Evolutionary conservation across 2,113 vertebrate species (phyloP).

Genomic region (Mustela lutreola): DNA sequence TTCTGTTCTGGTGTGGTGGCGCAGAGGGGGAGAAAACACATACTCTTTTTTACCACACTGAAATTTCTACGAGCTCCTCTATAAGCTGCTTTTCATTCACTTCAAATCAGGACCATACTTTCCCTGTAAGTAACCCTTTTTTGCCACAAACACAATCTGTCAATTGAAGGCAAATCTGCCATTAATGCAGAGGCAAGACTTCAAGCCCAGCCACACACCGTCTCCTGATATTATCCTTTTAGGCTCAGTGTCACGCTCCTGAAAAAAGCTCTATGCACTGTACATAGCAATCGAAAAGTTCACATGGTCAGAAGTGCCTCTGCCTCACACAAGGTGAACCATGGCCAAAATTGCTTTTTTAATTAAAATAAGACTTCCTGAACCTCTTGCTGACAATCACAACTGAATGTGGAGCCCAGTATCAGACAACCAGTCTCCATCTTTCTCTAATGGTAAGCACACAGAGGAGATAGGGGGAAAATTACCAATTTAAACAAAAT

Average conservation of each 20-base stretch:
- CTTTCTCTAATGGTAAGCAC: slow-evolving; percentile 42
- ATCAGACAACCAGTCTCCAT: slow-evolving; percentile 26
- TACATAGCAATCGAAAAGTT: slow-evolving; percentile 8
- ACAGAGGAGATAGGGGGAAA: background rate
- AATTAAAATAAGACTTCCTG: slow-evolving; percentile 68
- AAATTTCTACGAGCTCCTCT: background rate
- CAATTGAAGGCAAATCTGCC: background rate
- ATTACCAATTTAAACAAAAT: slow-evolving; percentile 80
- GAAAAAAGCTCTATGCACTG: background rate
- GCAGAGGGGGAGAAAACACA: background rate
- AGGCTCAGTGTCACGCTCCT: background rate
- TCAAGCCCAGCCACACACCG: background rate
- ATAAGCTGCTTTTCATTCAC: slow-evolving; percentile 7
- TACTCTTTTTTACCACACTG: background rate
- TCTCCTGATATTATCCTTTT: background rate
- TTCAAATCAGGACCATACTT: background rate
- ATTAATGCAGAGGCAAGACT: background rate
- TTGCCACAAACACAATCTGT: background rate
- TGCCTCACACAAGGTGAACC: slow-evolving; percentile 14
- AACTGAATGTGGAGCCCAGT: background rate
- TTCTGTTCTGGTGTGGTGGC: background rate
- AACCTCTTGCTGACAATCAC: slow-evolving; percentile 54
- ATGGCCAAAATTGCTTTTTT: slow-evolving; percentile 43
- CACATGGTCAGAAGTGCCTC: slow-evolving; percentile 34
- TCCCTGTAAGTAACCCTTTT: background rate